Evolutionary conservation across 2,888 invertebrate genomes (phyloP), one percentile per base, ranked within the genome.

Genomic region (Iselma pallidipennis): DNA sequence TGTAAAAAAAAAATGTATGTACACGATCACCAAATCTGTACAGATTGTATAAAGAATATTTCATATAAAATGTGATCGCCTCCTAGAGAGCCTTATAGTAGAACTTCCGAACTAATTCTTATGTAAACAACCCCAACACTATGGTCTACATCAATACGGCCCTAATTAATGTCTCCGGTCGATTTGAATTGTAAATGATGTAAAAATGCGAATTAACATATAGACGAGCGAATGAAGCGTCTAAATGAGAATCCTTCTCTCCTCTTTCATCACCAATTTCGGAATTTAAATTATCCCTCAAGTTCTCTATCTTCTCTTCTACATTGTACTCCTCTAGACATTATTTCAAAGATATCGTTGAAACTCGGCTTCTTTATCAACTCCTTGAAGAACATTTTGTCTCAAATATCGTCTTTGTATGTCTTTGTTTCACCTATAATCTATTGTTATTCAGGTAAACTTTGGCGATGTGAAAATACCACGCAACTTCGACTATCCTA

Each of bases 391-490:
- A 25, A 4, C 25, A 6, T 28, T 28, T n/a, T n/a, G n/a, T n/a
- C n/a, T n/a, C n/a, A n/a, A 14, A 10, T 10, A 33, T 37, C 10
- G 3, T 33, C 0, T 4, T 25, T 5, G 25, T 4, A 3, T 25
- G 25, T 25, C 25, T 25, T 5, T 25, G 4, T 25, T 5, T 4
- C 25, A 25, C 3, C 25, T 25, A 6, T 25, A 4, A 28, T 28
- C 28, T 28, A 28, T 28, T 28, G 28, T 28, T 28, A 19, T 6
- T 2, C 83, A 94, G 93, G 91, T 92, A 42, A 95, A 95, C 83
- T 96, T 96, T 79, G 96, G 95, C 16, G 94, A 95, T 78, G 90
- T 95, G 62, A 86, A 86, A 73, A 90, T 96, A 73, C 91, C 94
- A 0, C 86, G 86, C 63, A 88, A 85, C 71, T 85, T 94, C 80